Conservation (phyloP, 2,888 invertebrate species). For the Alloplasta piceator region DNA sequence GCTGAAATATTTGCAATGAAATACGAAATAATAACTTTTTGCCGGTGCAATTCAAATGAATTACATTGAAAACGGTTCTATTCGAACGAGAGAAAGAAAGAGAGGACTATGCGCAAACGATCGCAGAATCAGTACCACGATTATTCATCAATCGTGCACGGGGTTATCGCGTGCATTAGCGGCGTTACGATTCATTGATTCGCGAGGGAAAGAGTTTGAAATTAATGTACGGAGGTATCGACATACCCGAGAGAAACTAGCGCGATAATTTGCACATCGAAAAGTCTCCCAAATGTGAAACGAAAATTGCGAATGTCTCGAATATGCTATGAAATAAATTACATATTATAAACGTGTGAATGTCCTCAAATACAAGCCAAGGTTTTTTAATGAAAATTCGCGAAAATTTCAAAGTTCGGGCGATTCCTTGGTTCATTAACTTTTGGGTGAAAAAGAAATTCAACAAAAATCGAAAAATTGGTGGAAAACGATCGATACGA, state of each 20-base stretch:
- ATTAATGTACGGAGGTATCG: neutral
- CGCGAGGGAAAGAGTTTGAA: neutral
- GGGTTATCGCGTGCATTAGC: slow-evolving; percentile 7
- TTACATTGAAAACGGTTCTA: neutral
- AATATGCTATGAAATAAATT: slow-evolving; percentile 6
- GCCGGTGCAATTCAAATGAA: neutral
- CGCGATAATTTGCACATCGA: neutral
- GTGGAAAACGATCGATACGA: too few relatives aligned
- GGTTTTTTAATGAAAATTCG: too few relatives aligned
- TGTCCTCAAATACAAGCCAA: too few relatives aligned
- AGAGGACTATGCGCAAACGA: neutral
- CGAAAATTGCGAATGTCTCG: slow-evolving; percentile 10
- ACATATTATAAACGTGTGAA: neutral
- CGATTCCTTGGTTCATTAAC: too few relatives aligned
- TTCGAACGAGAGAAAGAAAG: neutral
- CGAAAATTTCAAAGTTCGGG: too few relatives aligned
- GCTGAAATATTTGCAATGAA: neutral
- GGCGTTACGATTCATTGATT: slow-evolving; percentile 35
- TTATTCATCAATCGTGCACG: slow-evolving; percentile 25
- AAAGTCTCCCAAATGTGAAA: slow-evolving; percentile 8
- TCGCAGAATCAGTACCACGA: slow-evolving; percentile 5
- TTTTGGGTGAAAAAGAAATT: neutral
- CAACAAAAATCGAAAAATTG: too few relatives aligned
- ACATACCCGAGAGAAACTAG: neutral
- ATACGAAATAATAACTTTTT: neutral